phyloP scores from a whole-genome alignment of 2,113 vertebrate species.

The Prinia subflava region DNA sequence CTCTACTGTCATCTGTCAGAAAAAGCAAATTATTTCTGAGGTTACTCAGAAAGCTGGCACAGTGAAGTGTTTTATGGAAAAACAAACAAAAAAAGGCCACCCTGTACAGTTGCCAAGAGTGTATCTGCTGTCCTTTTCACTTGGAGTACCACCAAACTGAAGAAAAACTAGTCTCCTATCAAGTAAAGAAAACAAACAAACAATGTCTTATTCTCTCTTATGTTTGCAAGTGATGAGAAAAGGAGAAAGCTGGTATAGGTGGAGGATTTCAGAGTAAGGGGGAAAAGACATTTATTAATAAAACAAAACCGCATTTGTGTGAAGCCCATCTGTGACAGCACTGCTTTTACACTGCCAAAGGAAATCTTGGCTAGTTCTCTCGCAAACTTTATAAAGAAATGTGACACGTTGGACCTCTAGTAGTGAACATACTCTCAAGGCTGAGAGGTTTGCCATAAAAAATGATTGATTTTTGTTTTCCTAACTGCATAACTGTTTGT shows the following conservation, averaged over 20 bases:
- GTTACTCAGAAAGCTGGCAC: constrained; percentile 22
- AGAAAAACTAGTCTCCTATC: not conserved
- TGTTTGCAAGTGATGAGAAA: not conserved
- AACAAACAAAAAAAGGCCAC: not conserved
- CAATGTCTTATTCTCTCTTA: not conserved
- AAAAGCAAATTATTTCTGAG: not conserved
- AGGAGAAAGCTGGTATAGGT: not conserved
- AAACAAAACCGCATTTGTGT: not conserved
- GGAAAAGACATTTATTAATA: not conserved
- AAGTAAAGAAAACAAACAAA: constrained; percentile 41
- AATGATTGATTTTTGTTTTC: not conserved
- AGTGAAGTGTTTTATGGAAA: not conserved
- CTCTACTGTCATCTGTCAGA: constrained; percentile 19
- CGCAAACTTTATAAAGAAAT: not conserved
- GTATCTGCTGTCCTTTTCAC: constrained; percentile 47
- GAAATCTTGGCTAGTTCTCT: not conserved
- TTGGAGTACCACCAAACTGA: constrained; percentile 49
- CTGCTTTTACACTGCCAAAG: not conserved
- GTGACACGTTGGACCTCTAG: not conserved
- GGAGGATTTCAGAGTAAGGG: not conserved
- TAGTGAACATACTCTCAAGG: fast-evolving
- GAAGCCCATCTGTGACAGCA: not conserved
- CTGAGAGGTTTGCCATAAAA: not conserved
- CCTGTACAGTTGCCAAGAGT: not conserved
- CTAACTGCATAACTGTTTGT: not conserved